Evolutionary conservation across 2,888 invertebrate genomes (phyloP).

Genomic region (Callosobruchus maculatus): DNA sequence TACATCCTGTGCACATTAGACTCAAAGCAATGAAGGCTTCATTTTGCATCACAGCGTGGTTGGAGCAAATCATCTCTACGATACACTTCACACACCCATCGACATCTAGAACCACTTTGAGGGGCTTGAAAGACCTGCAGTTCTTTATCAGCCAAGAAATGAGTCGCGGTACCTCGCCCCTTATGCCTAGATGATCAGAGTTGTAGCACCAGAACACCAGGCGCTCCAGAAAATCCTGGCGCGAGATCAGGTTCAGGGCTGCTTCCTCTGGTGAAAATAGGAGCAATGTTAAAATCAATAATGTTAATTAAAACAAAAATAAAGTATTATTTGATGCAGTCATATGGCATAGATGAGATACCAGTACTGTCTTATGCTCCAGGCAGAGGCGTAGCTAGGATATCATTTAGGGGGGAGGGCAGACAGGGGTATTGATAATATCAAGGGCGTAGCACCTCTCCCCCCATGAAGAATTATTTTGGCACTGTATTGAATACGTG

Average conservation of each 20-base stretch:
- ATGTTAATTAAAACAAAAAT: no score
- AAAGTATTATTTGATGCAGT: no score
- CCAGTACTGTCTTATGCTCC: no score
- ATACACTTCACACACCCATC: slow-evolving; percentile 71
- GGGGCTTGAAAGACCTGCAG: slow-evolving; percentile 52
- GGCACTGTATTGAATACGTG: no score
- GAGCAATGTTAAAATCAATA: no score
- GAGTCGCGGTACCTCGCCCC: slow-evolving; percentile 75
- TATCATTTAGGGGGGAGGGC: no score
- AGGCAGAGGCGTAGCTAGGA: no score
- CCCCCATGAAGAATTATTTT: no score
- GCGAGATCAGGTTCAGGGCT: slow-evolving; percentile 63
- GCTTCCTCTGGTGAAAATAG: slow-evolving; percentile 72
- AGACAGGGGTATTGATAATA: no score
- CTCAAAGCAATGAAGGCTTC: slow-evolving; percentile 74
- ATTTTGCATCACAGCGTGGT: slow-evolving; percentile 84
- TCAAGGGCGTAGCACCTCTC: no score
- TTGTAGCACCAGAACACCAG: slow-evolving; percentile 73
- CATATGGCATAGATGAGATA: no score
- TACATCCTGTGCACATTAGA: slow-evolving; percentile 53
- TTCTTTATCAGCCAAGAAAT: slow-evolving; percentile 77
- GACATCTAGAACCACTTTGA: slow-evolving; percentile 49
- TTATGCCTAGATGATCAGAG: slow-evolving; percentile 78
- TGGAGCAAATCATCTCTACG: slow-evolving; percentile 77
- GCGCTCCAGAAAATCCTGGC: slow-evolving; percentile 61